Evolutionary conservation across 92 coral and sea anemone species (phyloP).

Genomic region (Bergia sp.): DNA sequence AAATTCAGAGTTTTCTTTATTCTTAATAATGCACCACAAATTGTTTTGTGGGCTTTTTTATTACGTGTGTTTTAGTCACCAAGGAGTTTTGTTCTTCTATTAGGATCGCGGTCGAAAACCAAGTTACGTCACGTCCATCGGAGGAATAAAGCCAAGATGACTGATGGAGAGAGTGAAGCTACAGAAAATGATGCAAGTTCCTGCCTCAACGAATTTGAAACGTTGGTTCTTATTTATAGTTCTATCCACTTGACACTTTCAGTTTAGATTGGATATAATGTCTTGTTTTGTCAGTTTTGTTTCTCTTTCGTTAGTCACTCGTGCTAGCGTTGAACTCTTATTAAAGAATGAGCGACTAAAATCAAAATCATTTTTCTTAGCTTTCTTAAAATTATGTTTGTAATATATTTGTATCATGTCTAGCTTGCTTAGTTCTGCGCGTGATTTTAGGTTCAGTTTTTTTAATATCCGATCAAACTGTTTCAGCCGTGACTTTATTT

Average conservation of each 20-base stretch:
- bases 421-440: no score
- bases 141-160: background rate
- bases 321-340: background rate
- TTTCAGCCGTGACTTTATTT: no score
- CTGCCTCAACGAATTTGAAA: conserved; percentile 79
- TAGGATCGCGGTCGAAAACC: conserved; percentile 31
- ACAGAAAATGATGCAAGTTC: conserved; percentile 65
- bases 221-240: conserved; percentile 54
- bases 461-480: no score
- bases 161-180: conserved; percentile 21
- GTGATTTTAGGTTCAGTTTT: no score
- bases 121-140: background rate
- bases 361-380: no score
- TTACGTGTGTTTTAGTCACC: background rate
- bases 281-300: background rate
- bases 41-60: background rate
- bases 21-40: background rate
- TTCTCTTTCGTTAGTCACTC: background rate
- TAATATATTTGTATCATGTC: no score
- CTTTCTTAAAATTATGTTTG: no score
- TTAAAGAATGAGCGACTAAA: no score
- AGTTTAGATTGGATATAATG: background rate
- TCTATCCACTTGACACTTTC: background rate
- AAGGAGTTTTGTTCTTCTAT: background rate
- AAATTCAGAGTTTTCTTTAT: background rate